phyloP scores from a whole-genome alignment of 1,140 invertebrate genomes.

The Gonioctena quinquepunctata region DNA sequence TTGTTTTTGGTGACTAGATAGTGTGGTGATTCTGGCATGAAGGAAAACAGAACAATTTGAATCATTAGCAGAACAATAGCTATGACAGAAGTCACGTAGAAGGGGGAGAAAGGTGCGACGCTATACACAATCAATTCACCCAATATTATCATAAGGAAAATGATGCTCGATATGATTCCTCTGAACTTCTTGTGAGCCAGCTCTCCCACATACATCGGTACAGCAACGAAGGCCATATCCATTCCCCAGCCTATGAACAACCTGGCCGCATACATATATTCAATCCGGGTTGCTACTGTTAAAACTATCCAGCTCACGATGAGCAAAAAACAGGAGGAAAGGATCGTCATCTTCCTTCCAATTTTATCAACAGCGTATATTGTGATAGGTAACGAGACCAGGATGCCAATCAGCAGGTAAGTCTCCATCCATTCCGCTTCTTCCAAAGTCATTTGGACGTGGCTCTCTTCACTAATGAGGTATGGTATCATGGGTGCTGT shows the following conservation, averaged over 20 bases:
- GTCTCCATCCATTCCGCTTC: slow-evolving; percentile 66
- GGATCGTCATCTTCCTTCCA: slow-evolving; percentile 66
- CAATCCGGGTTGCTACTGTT: slow-evolving; percentile 52
- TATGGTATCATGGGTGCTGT: slow-evolving; percentile 64
- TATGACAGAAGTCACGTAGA: slow-evolving; percentile 26
- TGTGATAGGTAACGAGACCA: slow-evolving; percentile 62
- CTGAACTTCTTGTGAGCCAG: slow-evolving; percentile 48
- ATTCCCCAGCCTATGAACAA: slow-evolving; percentile 40
- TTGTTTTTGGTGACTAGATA: slow-evolving; percentile 42
- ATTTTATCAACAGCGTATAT: slow-evolving; percentile 61
- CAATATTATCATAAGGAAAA: slow-evolving; percentile 45
- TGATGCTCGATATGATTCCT: slow-evolving; percentile 42
- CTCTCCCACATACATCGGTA: slow-evolving; percentile 50
- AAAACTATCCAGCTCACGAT: slow-evolving; percentile 66
- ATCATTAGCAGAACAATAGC: slow-evolving; percentile 30
- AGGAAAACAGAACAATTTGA: slow-evolving; percentile 29
- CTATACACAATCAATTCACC: slow-evolving; percentile 49
- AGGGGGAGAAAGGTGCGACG: slow-evolving; percentile 17
- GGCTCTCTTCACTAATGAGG: slow-evolving; percentile 50
- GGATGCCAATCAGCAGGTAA: slow-evolving; percentile 64
- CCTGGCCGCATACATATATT: slow-evolving; percentile 59
- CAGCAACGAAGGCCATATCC: slow-evolving; percentile 49
- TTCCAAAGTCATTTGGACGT: slow-evolving; percentile 47
- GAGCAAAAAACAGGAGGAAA: slow-evolving; percentile 62
- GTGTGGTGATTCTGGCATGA: slow-evolving; percentile 42